Conservation (phyloP, 2,888 invertebrate species). For the Salticus scenicus region DNA sequence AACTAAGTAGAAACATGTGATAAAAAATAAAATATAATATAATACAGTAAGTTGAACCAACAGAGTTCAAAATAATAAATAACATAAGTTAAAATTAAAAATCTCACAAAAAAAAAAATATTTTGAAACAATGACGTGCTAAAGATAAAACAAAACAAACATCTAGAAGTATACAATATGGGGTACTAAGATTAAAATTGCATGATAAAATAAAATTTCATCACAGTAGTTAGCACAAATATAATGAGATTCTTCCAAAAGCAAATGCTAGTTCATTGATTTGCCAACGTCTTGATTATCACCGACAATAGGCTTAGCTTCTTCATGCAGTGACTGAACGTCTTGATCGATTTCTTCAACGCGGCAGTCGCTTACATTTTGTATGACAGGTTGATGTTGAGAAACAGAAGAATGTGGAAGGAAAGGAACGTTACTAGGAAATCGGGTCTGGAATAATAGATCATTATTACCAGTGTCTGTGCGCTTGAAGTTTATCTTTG, state of each 20-base stretch:
- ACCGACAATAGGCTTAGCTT: slow-evolving; percentile 20
- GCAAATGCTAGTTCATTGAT: background rate
- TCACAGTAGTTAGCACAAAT: slow-evolving; percentile 6
- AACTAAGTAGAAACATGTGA: too few relatives aligned
- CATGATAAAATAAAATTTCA: background rate
- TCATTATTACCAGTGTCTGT: slow-evolving; percentile 52
- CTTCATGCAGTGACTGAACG: slow-evolving; percentile 17
- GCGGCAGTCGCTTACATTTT: slow-evolving; percentile 32
- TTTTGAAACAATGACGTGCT: background rate
- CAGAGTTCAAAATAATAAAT: too few relatives aligned
- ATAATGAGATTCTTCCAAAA: background rate
- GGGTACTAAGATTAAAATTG: background rate
- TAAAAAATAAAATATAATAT: too few relatives aligned
- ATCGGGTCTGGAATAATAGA: slow-evolving; percentile 51
- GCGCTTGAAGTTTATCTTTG: slow-evolving; percentile 65
- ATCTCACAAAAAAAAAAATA: background rate
- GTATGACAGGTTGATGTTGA: slow-evolving; percentile 27
- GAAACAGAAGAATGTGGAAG: slow-evolving; percentile 37
- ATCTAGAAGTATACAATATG: background rate
- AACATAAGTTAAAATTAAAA: too few relatives aligned
- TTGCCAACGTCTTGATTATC: slow-evolving; percentile 30
- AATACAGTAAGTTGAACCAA: too few relatives aligned
- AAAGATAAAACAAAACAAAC: background rate
- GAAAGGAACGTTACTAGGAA: slow-evolving; percentile 52
- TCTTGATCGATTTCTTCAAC: slow-evolving; percentile 62